Conservation (phyloP, 2,113 vertebrate species). For the Porphyrio hochstetteri region DNA sequence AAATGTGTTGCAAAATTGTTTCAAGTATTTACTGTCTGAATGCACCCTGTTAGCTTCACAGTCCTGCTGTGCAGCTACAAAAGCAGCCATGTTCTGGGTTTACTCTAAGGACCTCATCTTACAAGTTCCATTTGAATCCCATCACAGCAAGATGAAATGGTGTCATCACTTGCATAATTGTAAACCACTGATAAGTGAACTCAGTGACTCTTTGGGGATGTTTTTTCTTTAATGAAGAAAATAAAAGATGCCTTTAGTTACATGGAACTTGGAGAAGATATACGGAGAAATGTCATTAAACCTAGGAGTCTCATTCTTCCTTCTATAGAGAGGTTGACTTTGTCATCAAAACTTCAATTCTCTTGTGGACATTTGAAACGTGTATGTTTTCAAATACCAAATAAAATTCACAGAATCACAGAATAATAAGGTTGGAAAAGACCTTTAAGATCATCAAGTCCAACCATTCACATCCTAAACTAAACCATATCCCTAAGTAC, state of each 20-base stretch:
- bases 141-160: neutral
- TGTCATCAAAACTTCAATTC: neutral
- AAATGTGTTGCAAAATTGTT: neutral
- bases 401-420: too few relatives aligned
- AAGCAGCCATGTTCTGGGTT: neutral
- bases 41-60: neutral
- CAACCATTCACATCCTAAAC: too few relatives aligned
- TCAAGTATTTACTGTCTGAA: neutral
- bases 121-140: neutral
- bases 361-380: neutral
- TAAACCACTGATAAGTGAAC: neutral
- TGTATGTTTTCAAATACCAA: neutral
- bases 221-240: neutral
- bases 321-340: neutral
- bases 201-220: neutral
- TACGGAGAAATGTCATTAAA: neutral
- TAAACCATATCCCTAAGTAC: too few relatives aligned
- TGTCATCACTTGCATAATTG: neutral
- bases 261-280: neutral
- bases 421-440: too few relatives aligned
- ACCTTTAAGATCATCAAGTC: too few relatives aligned
- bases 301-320: neutral
- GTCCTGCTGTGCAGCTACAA: accelerated
- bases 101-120: neutral
- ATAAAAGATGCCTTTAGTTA: neutral